Evolutionary conservation across 1,140 invertebrate genomes (phyloP), one percentile per base, ranked within the genome.

Genomic region (Hylaeus volcanicus): DNA sequence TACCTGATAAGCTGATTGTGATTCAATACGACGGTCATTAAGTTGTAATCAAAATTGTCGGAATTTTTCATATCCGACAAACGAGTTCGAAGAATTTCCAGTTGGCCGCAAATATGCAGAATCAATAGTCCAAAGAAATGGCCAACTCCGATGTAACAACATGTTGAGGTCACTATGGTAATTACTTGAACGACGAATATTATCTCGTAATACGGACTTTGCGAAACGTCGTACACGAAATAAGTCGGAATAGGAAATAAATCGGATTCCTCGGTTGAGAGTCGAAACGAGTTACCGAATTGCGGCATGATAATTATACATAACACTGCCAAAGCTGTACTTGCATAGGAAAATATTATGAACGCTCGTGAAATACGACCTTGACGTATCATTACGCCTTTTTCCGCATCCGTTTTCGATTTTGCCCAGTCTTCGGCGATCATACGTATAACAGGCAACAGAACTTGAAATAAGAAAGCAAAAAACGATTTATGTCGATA

Each of bases 1-100:
- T 74, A 83, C 79, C 82, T 83, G 66, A 75, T 71, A 3, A 83
- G 64, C 0, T 79, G 79, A 2, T 65, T 55, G 26, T 76, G 66
- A 12, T 82, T 65, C 26, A 70, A 37, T 3, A 83, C 15, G 12
- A 39, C 60, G 14, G 37, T 26, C 39, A n/a, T 41, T 48, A 82
- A 76, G 37, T 51, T 0, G 1, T 3, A 8, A 55, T 71, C 56
- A 14, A 45, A 82, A 41, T 64, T 39, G 2, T 60, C 41, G 1
- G 55, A 56, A 2, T 64, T 12, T 1, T 69, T 43, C 2, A 71
- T 43, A 12, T 39, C 39, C 8, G 14, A 1, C 12, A 81, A 0
- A 41, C 66, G 71, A 26, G 56, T 14, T n/a, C 51, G 41, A 5
- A 82, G 39, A 60, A 76, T 83, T 43, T 81, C 60, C 14, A 83